Base-by-base conservation (phyloP, 2,113 vertebrate species). In the Cathartes aura region DNA sequence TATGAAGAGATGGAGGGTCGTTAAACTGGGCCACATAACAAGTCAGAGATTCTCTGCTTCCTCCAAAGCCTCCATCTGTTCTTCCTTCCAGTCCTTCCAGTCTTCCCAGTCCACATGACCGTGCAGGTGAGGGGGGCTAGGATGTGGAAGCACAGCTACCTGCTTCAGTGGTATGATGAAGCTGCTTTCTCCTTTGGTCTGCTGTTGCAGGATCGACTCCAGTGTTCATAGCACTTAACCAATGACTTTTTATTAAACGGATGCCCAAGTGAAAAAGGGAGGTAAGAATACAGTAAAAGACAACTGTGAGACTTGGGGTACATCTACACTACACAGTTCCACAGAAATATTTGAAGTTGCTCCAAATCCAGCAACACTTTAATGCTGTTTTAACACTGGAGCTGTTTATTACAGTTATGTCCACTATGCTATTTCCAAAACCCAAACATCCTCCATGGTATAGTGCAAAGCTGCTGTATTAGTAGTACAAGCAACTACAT, bases 351-450 rank as follows among this genome's bases (percentile, higher is more conserved):
- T 43, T 84, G 34, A 73, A 53, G 17, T 66, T 74, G 12, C 24
- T 79, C 32, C 68, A 91, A 70, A 36, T 2, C 6, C 38, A 58
- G 15, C 15, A 40, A 38, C 4, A 15, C 2, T 48, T 73, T 12
- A 56, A n/a, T 2, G 0, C 30, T 48, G 7, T 34, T 95, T 80
- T 59, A 73, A 5, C 0, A 0, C 27, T 7, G 2, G 6, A 70
- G 34, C 27, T 29, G 8, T 66, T 91, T 78, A 82, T 82, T 74
- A 11, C 64, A 48, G 0, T n/a, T 82, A 59, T 12, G 12, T 38
- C 20, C 27, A 9, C 36, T n/a, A 7, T 23, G 12, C 11, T 68
- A 1, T 47, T 87, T 72, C 40, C 56, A 70, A 84, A 90, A 71
- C 11, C 24, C 30, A 62, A 71, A n/a, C 47, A 55, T 4, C 1